A percentile compares a stretch with the other conserved stretches of the same genome.
Conservation (phyloP, 2,797 vertebrate species). For the Gastrophryne carolinensis region DNA sequence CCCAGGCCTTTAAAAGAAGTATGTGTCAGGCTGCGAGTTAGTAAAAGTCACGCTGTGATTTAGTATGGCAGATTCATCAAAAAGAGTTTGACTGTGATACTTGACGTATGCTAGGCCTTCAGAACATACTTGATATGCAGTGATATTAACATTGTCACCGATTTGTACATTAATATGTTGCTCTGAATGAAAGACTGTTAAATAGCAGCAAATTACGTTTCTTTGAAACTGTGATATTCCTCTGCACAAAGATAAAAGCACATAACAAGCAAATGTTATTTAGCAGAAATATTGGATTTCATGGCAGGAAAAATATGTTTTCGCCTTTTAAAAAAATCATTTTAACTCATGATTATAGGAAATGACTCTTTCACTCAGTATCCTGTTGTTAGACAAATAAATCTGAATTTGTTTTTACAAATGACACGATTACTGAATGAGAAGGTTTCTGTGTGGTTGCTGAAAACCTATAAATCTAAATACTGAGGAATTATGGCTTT, state of each 20-base stretch:
- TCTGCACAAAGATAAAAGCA: conserved; percentile 15
- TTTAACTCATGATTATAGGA: conserved; percentile 2
- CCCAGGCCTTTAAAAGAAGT: conserved; percentile 51
- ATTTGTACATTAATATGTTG: conserved; percentile 49
- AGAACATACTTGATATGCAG: conserved; percentile 37
- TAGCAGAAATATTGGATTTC: conserved; percentile 25
- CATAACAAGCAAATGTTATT: conserved; percentile 2
- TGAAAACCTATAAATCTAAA: neutral
- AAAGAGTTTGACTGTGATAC: conserved; percentile 44
- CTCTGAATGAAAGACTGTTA: conserved; percentile 28
- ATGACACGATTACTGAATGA: neutral
- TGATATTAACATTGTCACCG: conserved; percentile 44
- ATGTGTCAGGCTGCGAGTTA: conserved; percentile 34
- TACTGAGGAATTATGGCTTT: neutral
- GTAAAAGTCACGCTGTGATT: conserved; percentile 52
- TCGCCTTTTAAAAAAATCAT: conserved; percentile 13
- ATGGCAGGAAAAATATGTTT: neutral
- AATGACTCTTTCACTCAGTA: neutral
- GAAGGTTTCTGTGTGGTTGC: neutral
- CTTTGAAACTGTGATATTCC: conserved; percentile 36
- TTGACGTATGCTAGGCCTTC: conserved; percentile 41
- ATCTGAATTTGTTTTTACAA: neutral
- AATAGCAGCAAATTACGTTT: conserved; percentile 44
- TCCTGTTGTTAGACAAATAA: conserved; percentile 3
- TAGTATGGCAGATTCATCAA: conserved; percentile 52